Evolutionary conservation across 1,140 invertebrate species (phyloP), one percentile per base, ranked within the genome.

Genomic region (Drosophila burlai): DNA sequence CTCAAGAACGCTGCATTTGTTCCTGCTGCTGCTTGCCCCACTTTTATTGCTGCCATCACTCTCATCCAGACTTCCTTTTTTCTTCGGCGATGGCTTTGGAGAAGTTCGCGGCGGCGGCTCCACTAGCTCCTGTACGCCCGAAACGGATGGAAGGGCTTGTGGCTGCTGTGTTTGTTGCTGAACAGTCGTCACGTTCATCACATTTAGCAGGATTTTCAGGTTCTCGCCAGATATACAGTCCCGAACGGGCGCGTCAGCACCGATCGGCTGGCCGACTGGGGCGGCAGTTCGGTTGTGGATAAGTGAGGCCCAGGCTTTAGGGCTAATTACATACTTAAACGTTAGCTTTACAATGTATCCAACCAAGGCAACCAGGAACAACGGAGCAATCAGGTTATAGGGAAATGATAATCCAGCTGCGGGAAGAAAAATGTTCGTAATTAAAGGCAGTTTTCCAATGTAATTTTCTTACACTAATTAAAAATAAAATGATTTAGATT

Each of bases 141-240:
- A 92, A 15, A 69, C 78, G 0, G 58, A 38, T 1, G 65, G 49
- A 13, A 42, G 34, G 36, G 24, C 36, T 26, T 45, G 38, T 21
- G 40, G 18, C 21, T 61, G 31, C n/a, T 80, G 21, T 26, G 26
- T 24, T n/a, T 63, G 47, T 21, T 46, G 46, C 62, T 65, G 52
- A 8, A 46, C 36, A 40, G 24, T 59, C 10, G 46, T 18, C 0
- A 24, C 58, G 18, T 50, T 68, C 7, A 92, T 76, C 5, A 74
- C 86, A 63, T 92, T 89, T 16, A 92, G 45, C 31, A 92, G 26
- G 40, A 91, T 68, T 62, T 80, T 92, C n/a, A 92, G 55, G 31
- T 92, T 92, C n/a, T 92, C 91, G 34, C 91, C 91, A 6, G 91
- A 92, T 52, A 92, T 43, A 16, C 79, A 65, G 68, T 92, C 91